Evolutionary conservation across 2,888 invertebrate genomes (phyloP).

Genomic region (Adelognathus sp.): DNA sequence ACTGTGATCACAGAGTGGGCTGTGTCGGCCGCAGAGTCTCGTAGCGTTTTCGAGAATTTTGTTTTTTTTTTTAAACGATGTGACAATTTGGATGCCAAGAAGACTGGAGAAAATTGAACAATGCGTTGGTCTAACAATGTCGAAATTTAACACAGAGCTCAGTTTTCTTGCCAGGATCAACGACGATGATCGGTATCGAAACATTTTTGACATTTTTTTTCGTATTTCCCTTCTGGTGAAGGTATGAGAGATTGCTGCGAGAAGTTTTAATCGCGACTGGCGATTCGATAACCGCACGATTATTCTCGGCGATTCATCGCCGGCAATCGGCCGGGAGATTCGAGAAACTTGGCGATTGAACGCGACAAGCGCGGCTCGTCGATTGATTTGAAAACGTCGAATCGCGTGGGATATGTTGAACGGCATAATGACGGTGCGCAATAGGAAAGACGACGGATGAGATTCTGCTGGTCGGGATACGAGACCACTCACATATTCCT

Average conservation of each 20-base stretch:
- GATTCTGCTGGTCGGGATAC: constrained; percentile 55
- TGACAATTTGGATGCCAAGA: not conserved
- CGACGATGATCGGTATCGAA: not conserved
- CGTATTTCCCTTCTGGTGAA: constrained; percentile 24
- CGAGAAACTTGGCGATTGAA: not conserved
- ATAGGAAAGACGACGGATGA: constrained; percentile 44
- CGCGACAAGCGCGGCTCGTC: constrained; percentile 20
- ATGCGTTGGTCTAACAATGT: not conserved
- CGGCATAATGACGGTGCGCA: constrained; percentile 28
- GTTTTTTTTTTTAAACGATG: not conserved
- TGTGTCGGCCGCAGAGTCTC: constrained; percentile 68
- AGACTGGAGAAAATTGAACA: not conserved
- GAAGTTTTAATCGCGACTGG: not conserved
- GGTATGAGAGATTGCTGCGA: not conserved
- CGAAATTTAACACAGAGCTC: not conserved
- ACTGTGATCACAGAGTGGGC: constrained; percentile 75
- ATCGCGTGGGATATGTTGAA: not conserved
- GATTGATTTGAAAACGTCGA: constrained; percentile 21
- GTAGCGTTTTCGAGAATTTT: constrained; percentile 32
- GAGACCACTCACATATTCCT: constrained; percentile 51
- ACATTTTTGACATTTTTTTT: not conserved
- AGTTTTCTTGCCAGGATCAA: constrained; percentile 29
- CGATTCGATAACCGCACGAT: constrained; percentile 12
- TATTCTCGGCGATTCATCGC: not conserved
- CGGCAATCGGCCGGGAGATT: not conserved